A percentile compares a stretch with the other conserved stretches of the same genome.
Conservation (phyloP, 2,888 invertebrate genomes). For the Seira sanloemensis region DNA sequence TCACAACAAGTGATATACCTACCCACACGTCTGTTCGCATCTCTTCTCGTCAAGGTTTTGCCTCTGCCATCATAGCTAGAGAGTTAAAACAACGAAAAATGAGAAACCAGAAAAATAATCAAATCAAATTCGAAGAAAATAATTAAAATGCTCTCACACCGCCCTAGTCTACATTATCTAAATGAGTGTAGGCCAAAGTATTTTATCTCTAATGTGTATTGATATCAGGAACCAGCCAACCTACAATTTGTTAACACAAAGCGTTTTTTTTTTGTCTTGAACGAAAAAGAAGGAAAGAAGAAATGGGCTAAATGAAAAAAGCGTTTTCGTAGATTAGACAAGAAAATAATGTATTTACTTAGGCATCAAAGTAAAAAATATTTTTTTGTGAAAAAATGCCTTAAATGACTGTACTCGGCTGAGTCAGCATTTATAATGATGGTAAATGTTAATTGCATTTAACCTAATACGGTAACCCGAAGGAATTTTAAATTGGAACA, state of each 20-base stretch:
- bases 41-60: no score
- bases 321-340: no score
- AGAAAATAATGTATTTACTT: neutral
- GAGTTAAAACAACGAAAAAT: no score
- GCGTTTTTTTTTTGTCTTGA: neutral
- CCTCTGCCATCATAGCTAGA: no score
- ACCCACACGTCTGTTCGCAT: no score
- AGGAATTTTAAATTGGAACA: constrained; percentile 64
- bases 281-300: neutral
- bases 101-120: constrained; percentile 54
- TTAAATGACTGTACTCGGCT: constrained; percentile 51
- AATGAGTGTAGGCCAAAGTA: constrained; percentile 61
- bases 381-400: constrained; percentile 41
- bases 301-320: constrained; percentile 43
- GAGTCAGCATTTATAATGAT: constrained; percentile 57
- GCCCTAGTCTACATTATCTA: constrained; percentile 63
- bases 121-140: constrained; percentile 63
- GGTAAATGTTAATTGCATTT: constrained; percentile 66
- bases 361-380: neutral
- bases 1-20: no score
- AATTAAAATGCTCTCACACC: constrained; percentile 64
- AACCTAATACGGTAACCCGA: constrained; percentile 66
- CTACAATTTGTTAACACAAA: constrained; percentile 7
- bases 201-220: constrained; percentile 37
- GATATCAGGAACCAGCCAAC: neutral